Evolutionary conservation across 1,140 invertebrate species (phyloP).

Genomic region (Drosophila ficusphila): DNA sequence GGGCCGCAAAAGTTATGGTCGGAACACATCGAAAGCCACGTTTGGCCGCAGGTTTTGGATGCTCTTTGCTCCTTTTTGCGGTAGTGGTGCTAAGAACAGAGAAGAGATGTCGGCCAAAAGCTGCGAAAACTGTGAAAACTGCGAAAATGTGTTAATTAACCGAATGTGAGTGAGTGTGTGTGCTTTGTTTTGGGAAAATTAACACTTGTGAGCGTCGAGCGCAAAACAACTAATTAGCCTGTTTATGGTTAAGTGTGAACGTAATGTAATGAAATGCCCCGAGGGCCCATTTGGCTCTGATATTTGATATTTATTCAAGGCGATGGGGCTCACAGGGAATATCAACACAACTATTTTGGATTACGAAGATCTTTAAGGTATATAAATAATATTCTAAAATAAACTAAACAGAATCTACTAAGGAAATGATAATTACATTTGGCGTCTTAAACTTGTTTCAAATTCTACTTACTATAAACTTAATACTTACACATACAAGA

Average conservation of each 20-base stretch:
- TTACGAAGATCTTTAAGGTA: too few relatives aligned
- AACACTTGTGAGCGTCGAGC: conserved; percentile 51
- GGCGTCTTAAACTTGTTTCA: too few relatives aligned
- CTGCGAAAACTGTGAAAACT: conserved; percentile 53
- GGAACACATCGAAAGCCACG: conserved; percentile 66
- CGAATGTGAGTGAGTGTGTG: conserved; percentile 11
- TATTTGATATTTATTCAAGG: conserved; percentile 8
- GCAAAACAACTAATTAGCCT: conserved; percentile 33
- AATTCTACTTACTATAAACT: too few relatives aligned
- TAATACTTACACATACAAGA: too few relatives aligned
- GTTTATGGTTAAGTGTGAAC: conserved; percentile 27
- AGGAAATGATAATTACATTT: too few relatives aligned
- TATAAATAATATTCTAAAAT: neutral
- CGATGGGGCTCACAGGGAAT: neutral
- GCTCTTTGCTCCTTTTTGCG: conserved; percentile 20
- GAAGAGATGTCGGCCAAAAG: conserved; percentile 29
- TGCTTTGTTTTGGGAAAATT: conserved; percentile 60
- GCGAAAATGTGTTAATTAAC: conserved; percentile 71
- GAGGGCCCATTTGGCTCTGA: neutral
- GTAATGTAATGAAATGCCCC: conserved; percentile 14
- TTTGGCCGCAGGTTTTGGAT: conserved; percentile 37
- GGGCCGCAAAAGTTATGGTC: conserved; percentile 52
- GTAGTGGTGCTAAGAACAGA: neutral
- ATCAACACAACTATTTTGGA: neutral
- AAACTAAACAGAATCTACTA: too few relatives aligned